Conservation (phyloP, 2,888 invertebrate species). For the Dolomedes plantarius region DNA sequence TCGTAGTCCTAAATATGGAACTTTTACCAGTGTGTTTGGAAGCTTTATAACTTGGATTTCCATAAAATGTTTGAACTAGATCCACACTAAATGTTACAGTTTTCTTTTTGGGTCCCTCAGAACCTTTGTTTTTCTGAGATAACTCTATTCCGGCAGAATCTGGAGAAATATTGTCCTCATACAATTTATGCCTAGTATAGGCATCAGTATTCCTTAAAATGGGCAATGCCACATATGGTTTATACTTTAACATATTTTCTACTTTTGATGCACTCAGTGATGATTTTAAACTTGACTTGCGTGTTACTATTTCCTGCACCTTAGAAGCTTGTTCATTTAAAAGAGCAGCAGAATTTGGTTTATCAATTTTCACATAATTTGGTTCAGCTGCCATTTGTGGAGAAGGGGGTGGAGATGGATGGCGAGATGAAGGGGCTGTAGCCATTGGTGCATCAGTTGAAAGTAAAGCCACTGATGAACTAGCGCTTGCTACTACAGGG, state of each 20-base stretch:
- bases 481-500: conserved; percentile 1
- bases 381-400: conserved; percentile 62
- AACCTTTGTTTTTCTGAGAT: neutral
- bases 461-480: neutral
- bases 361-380: conserved; percentile 38
- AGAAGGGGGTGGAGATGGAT: conserved; percentile 47
- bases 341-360: conserved; percentile 33
- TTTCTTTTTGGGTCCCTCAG: conserved; percentile 24
- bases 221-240: neutral
- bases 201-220: neutral
- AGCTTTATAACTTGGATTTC: neutral
- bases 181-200: neutral
- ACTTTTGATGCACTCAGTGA: conserved; percentile 11
- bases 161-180: neutral
- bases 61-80: conserved; percentile 42
- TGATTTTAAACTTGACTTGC: conserved; percentile 16
- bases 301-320: neutral
- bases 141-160: neutral
- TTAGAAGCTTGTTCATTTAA: neutral
- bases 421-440: conserved; percentile 47
- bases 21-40: conserved; percentile 22
- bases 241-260: neutral
- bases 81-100: conserved; percentile 52
- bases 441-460: conserved; percentile 35
- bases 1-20: conserved; percentile 5